Base-by-base conservation (phyloP, 2,113 vertebrate genomes). In the Propithecus coquereli region DNA sequence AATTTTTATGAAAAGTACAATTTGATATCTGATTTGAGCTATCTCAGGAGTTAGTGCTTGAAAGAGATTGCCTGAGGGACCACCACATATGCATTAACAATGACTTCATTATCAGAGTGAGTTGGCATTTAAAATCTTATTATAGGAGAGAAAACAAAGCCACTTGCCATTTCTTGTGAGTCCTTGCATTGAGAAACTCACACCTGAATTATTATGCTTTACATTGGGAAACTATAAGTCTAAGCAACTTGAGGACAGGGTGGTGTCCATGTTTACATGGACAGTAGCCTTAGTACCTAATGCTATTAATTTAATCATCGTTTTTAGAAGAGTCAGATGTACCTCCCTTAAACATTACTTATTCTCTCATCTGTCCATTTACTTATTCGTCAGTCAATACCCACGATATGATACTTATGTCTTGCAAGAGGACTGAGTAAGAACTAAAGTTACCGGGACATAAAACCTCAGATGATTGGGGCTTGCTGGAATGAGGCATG, bases 1-100 rank as follows among this genome's bases (percentile, higher is more conserved):
- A 93, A 96, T 91, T 97, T 95, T 97, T 95, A 95, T 96, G 94
- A 94, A 95, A 95, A 96, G 89, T 85, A 88, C 54, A 95, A 95
- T 88, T 91, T 96, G 93, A 95, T 95, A 82, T 97, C 66, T 96
- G 94, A 94, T 96, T 97, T 96, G 91, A 66, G 68, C 92, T 91
- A 50, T 85, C 81, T 91, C 79, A 94, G 93, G 97, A 95, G 97
- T 96, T 94, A 97, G 79, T 74, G 37, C 50, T 97, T 95, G 95
- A 95, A 95, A 94, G 77, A 95, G 66, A 92, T 94, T 95, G 97
- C 97, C 93, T 87, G 61, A 96, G 95, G 96, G 91, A 12, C 50
- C 91, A 34, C 47, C 91, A 88, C 2, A 0, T 91, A 96, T 87
- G 86, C 88, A 97, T 96, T 97, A 97, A 91, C 77, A 82, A 95